Percentiles rank a stretch among this genome's conserved stretches.
phyloP scores from a whole-genome alignment of 2,888 invertebrate genomes.

The Leptothorax acervorum region DNA sequence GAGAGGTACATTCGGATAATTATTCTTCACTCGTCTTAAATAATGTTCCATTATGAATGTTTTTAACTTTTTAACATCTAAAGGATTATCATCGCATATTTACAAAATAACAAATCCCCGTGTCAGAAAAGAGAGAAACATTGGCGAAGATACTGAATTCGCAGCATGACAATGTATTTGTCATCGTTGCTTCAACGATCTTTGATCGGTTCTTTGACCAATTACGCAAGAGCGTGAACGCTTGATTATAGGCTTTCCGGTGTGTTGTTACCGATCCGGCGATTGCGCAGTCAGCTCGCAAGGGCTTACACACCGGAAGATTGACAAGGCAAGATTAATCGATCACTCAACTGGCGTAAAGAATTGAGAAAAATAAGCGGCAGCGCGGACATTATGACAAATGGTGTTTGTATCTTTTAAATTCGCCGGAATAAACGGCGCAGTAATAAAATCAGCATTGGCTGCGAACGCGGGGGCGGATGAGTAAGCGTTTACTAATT shows the following conservation, averaged over 20 bases:
- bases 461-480: constrained; percentile 13
- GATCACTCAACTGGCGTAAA: constrained; percentile 16
- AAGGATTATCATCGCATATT: background rate
- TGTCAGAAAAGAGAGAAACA: background rate
- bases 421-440: constrained; percentile 63
- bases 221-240: background rate
- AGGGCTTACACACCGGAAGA: background rate
- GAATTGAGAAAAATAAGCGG: constrained; percentile 27
- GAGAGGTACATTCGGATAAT: background rate
- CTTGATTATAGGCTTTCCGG: background rate
- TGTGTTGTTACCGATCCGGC: background rate
- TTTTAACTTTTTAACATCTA: background rate
- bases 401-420: constrained; percentile 73
- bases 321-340: constrained; percentile 36
- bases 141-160: background rate
- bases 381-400: constrained; percentile 59
- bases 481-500: constrained; percentile 69
- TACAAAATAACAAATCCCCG: background rate
- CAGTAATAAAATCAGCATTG: constrained; percentile 71
- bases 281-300: background rate
- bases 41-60: background rate
- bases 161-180: constrained; percentile 14
- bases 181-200: background rate
- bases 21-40: background rate
- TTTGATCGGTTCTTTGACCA: constrained; percentile 3